phyloP scores from a whole-genome alignment of 1,140 invertebrate species.

The Metopolophium dirhodum region DNA sequence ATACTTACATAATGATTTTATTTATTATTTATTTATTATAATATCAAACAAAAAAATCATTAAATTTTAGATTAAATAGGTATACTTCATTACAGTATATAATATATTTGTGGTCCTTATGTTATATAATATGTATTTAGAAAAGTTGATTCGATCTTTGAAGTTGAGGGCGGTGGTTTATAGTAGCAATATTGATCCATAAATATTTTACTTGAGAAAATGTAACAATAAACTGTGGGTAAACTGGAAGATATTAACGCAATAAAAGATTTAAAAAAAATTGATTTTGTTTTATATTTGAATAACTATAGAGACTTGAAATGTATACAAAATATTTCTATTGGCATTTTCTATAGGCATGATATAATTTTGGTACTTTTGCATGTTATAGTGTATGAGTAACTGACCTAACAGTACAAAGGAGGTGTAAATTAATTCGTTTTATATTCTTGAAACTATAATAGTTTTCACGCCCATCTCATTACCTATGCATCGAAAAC shows the following conservation, averaged over 20 bases:
- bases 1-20: not conserved
- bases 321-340: not conserved
- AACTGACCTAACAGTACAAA: conserved; percentile 6
- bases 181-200: not conserved
- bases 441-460: conserved; percentile 28
- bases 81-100: not conserved
- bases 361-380: not conserved
- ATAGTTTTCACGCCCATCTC: conserved; percentile 54
- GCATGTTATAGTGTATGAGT: not conserved
- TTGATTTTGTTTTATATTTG: not conserved
- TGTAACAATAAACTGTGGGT: not conserved
- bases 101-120: not conserved
- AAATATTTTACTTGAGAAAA: not conserved
- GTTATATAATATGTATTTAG: not conserved
- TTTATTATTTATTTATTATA: not conserved
- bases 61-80: not conserved
- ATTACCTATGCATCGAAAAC: conserved; percentile 56
- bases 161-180: not conserved
- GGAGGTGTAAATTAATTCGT: not conserved
- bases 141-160: not conserved
- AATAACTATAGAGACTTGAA: not conserved
- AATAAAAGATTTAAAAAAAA: not conserved
- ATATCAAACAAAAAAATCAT: not conserved
- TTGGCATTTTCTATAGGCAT: not conserved
- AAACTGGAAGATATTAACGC: not conserved